Percentiles rank a stretch among this genome's conserved stretches.
Evolutionary conservation across 2,797 vertebrate species (phyloP).

Genomic region (Spizella passerina): DNA sequence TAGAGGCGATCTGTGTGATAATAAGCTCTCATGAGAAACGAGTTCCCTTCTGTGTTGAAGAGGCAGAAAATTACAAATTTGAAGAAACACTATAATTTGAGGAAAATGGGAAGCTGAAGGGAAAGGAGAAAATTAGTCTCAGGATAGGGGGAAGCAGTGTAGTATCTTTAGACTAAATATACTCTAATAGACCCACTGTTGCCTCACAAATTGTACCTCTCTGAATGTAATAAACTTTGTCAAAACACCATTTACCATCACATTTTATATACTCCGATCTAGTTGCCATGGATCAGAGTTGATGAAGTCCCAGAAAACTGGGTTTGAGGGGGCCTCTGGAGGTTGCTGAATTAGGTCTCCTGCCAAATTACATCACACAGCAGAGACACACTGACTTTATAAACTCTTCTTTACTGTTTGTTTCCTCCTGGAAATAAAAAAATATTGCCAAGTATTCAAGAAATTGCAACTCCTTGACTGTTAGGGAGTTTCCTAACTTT

Average conservation of each 20-base stretch:
- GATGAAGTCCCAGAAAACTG: not conserved
- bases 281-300: not conserved
- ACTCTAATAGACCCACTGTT: not conserved
- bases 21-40: not conserved
- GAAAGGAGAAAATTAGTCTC: not conserved
- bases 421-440: constrained; percentile 1
- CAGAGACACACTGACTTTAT: not conserved
- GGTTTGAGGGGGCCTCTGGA: not conserved
- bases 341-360: not conserved
- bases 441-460: not conserved
- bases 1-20: not conserved
- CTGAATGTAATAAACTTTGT: not conserved
- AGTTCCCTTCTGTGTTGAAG: not conserved
- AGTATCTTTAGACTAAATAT: not conserved
- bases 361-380: not conserved
- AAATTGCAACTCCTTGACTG: not conserved
- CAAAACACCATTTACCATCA: not conserved
- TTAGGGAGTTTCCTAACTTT: not conserved
- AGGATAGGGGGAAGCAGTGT: not conserved
- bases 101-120: not conserved
- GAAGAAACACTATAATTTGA: not conserved
- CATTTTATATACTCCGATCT: not conserved
- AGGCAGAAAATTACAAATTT: not conserved
- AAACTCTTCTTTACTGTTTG: not conserved
- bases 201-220: not conserved